These are phyloP conservation scores for Phainopepla nitens DNA, from an alignment of 2,113 vertebrate genomes.

Conservation along the genomic window DNA sequence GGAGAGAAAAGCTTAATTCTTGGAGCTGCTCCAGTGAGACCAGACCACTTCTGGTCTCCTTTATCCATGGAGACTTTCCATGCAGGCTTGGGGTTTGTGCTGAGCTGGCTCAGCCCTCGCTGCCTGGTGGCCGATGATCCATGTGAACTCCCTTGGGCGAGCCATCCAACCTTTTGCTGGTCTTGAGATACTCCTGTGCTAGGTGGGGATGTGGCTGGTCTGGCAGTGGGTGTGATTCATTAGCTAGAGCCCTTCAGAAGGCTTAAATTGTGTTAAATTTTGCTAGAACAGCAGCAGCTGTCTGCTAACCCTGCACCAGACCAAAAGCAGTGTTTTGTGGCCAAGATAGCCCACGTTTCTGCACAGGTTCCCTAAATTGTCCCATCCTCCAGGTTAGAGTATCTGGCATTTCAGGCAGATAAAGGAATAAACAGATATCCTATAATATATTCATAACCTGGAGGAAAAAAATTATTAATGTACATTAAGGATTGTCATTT, in stretches of 20 bases:
- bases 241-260: background rate
- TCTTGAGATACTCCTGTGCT: background rate
- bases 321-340: background rate
- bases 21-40: constrained; percentile 32
- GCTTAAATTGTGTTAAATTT: background rate
- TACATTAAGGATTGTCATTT: background rate
- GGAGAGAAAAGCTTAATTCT: constrained; percentile 5
- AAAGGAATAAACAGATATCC: background rate
- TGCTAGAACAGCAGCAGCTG: background rate
- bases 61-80: background rate
- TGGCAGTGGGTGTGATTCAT: background rate
- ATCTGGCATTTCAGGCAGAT: background rate
- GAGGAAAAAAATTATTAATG: background rate
- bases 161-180: background rate
- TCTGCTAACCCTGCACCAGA: background rate
- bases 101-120: background rate
- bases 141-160: rapidly evolving
- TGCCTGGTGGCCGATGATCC: background rate
- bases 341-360: rapidly evolving
- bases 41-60: background rate
- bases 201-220: background rate
- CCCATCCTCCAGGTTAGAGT: background rate
- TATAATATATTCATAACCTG: background rate
- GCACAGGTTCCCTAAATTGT: background rate
- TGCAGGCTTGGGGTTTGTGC: background rate